Base-by-base conservation (phyloP, 2,888 invertebrate species). In the Norana najaformis region DNA sequence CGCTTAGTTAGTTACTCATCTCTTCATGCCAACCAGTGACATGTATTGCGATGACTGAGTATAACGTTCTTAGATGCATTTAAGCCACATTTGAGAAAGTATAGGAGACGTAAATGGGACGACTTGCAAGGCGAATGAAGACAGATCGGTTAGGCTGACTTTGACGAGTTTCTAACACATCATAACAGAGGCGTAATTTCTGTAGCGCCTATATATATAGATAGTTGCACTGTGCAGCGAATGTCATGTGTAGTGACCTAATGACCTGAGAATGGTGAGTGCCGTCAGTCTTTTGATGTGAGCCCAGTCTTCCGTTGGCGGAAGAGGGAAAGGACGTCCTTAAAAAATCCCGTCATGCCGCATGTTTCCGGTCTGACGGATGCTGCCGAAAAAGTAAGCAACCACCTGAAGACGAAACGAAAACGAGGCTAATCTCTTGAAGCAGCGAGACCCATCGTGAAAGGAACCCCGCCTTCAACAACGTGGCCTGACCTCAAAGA, bases 201-300 rank as follows among this genome's bases (percentile, higher is more conserved):
- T 69, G n/a, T 8, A 69, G 47, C 47, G 47, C 47, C 47, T 47
- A 23, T 47, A 23, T 47, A 23, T 47, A 47, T 20, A 47, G 47
- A 47, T 20, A 47, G 47, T 47, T 23, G 47, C 6, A 1, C 47
- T 23, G 1, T 47, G 47, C 23, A 47, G 69, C 69, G n/a, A 69
- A 69, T 69, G 69, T 69, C 69, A 3, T 69, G 69, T 13, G 69
- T n/a, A 69, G 30, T 69, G 69, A 69, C 69, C 69, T 69, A 69
- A 69, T 69, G 69, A 69, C 69, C 69, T 69, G 69, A 69, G 69
- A 69, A 69, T 69, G 69, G n/a, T 69, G 69, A n/a, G 69, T 47
- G 20, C 47, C 23, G 47, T 47, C 47, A 5, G 23, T 47, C 47
- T 47, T 47, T 47, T 47, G 47, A 47, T 47, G 47, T 47, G 47